Base-by-base conservation (phyloP, 2,888 invertebrate species). In the Esperia sulphurella region DNA sequence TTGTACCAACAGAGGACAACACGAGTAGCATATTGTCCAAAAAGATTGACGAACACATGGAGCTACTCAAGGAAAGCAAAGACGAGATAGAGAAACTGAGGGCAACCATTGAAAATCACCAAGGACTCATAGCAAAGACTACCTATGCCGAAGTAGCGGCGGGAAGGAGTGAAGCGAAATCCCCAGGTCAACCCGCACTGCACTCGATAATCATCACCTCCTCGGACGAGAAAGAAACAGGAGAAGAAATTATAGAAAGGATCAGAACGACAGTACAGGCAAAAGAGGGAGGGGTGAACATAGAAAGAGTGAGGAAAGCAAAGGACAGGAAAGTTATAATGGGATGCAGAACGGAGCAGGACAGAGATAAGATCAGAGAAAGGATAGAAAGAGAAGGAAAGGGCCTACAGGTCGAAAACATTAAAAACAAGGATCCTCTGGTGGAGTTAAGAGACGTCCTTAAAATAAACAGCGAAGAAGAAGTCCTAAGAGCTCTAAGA, bases 271-370 rank as follows among this genome's bases (percentile, higher is more conserved):
- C 43, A 2, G 42, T 57, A 1, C 42, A 57, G 1, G 51, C 54
- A 2, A 54, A 52, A 8, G 46, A 53, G 6, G 45, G 46, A 8
- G 43, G 52, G 33, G 13, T 52, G 0, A 28, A 12, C 8, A 41
- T 57, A 4, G 53, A 57, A n/a, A 48, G 41, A 28, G 30, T 55
- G 0, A 49, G 55, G 21, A 54, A 53, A 37, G 52, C 47, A 8
- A 53, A 49, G 13, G 52, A 55, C 13, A 41, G 45, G 12, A 55
- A 50, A 30, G 30, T 53, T 0, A 44, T 52, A 12, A 13, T 56
- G 7, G 47, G 56, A 0, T 53, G 48, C n/a, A 41, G 30, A 7
- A 46, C 52, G 4, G 13, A 48, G 6, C 38, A 43, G n/a, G 56
- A 45, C 4, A 37, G 1, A 1, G 13, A n/a, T 38, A n/a, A 33